These are phyloP conservation scores for Delphinapterus leucas DNA, from an alignment of 2,113 vertebrate genomes.

Conservation along the genomic window DNA sequence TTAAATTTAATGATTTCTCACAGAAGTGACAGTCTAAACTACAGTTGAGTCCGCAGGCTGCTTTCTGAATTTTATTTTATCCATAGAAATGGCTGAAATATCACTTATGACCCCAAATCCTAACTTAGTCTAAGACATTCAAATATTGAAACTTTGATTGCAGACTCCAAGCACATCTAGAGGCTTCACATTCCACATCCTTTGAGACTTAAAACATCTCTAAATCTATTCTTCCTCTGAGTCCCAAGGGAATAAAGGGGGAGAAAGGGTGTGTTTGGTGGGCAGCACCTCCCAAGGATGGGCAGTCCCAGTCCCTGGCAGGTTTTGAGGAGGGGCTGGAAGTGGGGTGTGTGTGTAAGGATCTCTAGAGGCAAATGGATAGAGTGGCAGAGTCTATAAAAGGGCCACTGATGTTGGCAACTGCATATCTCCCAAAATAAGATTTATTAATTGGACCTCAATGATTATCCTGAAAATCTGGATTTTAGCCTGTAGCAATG, in stretches of 20 bases:
- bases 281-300: neutral
- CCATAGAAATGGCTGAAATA: neutral
- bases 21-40: neutral
- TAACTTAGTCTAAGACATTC: neutral
- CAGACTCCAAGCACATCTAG: neutral
- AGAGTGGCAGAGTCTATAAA: neutral
- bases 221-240: neutral
- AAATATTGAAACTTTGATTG: neutral
- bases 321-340: neutral
- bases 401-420: neutral
- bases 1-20: neutral
- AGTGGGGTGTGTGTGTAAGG: neutral
- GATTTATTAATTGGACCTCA: neutral
- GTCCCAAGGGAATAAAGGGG: neutral
- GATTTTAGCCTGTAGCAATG: neutral
- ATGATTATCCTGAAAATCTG: neutral
- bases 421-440: neutral
- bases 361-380: too few relatives aligned
- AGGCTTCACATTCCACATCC: neutral
- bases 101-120: neutral
- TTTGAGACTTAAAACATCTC: neutral
- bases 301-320: neutral
- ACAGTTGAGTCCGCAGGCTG: neutral
- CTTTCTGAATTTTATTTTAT: constrained; percentile 26
- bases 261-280: neutral